A percentile compares a stretch with the other conserved stretches of the same genome.
These are phyloP conservation scores for Protonemura montana DNA, from an alignment of 2,888 invertebrate species.

Conservation along the genomic window DNA sequence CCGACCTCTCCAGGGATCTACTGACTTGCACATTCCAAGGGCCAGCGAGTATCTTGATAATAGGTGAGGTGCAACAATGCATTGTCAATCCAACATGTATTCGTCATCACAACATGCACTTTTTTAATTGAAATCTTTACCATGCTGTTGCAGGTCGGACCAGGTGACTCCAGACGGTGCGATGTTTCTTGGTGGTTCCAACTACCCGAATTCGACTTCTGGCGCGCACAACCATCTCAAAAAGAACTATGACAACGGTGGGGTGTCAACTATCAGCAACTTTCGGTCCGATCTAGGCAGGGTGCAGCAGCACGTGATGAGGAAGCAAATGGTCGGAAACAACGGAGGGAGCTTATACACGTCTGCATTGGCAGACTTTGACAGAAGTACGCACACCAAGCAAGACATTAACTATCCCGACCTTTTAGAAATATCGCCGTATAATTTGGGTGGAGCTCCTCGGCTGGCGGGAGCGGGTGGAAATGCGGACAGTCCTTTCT, in stretches of 20 bases:
- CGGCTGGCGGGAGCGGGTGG: slow-evolving; percentile 58
- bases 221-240: slow-evolving; percentile 23
- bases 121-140: neutral
- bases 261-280: slow-evolving; percentile 26
- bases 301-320: slow-evolving; percentile 55
- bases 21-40: slow-evolving; percentile 74
- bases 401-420: slow-evolving; percentile 67
- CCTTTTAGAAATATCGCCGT: slow-evolving; percentile 60
- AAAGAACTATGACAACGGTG: neutral
- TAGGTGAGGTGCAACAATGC: slow-evolving; percentile 61
- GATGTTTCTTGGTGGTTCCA: neutral
- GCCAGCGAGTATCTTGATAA: slow-evolving; percentile 63
- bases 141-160: slow-evolving; percentile 27
- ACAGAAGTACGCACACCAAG: slow-evolving; percentile 54
- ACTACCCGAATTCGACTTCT: neutral
- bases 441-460: slow-evolving; percentile 56
- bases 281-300: slow-evolving; percentile 51
- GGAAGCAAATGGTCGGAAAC: slow-evolving; percentile 53
- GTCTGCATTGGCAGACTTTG: slow-evolving; percentile 52
- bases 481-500: slow-evolving; percentile 63
- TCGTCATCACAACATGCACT: neutral
- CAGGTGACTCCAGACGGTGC: neutral
- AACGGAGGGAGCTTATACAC: slow-evolving; percentile 55
- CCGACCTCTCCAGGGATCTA: slow-evolving; percentile 49
- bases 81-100: neutral